These are phyloP conservation scores for Tragelaphus imberbis DNA, from an alignment of 2,113 vertebrate species.

Conservation along the genomic window DNA sequence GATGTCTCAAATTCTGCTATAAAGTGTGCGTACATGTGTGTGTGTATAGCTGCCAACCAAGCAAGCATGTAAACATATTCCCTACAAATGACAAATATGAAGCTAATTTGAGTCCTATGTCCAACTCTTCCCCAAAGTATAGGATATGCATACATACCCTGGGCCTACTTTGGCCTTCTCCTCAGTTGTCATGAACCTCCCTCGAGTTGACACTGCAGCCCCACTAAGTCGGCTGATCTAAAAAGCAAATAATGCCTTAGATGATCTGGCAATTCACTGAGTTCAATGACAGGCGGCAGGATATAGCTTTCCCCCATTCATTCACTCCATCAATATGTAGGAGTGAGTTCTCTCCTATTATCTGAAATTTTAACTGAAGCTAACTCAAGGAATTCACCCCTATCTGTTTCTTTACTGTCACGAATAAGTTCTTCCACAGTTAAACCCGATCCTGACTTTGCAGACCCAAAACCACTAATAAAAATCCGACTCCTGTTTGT, in stretches of 20 bases:
- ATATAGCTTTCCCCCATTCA: neutral
- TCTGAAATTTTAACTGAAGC: neutral
- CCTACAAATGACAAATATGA: neutral
- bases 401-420: neutral
- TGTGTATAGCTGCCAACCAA: neutral
- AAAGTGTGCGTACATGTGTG: fast-evolving
- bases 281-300: neutral
- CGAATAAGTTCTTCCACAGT: neutral
- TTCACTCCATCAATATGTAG: neutral
- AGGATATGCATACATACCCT: slow-evolving; percentile 80
- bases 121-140: neutral
- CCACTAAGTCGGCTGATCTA: slow-evolving; percentile 96
- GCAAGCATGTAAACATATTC: neutral
- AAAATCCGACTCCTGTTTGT: neutral
- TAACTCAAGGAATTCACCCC: neutral
- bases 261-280: neutral
- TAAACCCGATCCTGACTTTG: neutral
- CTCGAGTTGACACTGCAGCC: slow-evolving; percentile 95
- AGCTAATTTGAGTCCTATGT: neutral
- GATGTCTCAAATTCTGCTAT: neutral
- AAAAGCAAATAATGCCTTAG: slow-evolving; percentile 34
- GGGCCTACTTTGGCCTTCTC: slow-evolving; percentile 93
- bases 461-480: neutral
- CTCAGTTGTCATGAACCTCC: slow-evolving; percentile 93
- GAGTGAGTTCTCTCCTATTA: neutral